phyloP scores from a whole-genome alignment of 1,140 invertebrate genomes.

The Macrobrachium nipponense region DNA sequence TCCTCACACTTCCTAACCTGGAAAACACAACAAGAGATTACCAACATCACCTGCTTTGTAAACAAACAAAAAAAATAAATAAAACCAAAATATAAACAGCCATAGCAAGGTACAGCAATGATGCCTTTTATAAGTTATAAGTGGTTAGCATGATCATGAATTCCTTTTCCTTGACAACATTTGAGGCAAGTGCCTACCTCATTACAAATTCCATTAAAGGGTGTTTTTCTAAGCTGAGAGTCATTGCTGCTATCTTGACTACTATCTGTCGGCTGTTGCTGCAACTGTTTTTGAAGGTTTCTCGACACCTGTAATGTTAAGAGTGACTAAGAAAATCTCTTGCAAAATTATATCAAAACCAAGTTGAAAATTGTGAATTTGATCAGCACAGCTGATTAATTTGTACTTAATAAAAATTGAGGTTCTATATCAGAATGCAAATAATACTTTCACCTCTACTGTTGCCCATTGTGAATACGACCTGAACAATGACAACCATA shows the following conservation, averaged over 20 bases:
- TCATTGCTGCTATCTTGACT: slow-evolving; percentile 73
- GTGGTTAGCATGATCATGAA: no score
- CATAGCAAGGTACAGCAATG: no score
- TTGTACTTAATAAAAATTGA: no score
- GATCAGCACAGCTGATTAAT: background rate
- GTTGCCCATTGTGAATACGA: background rate
- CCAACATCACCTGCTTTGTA: background rate
- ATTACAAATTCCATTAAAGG: slow-evolving; percentile 60
- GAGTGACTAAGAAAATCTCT: background rate
- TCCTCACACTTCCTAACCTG: slow-evolving; percentile 63
- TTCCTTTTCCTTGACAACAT: no score
- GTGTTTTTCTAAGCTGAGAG: slow-evolving; percentile 67
- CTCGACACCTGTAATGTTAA: slow-evolving; percentile 53
- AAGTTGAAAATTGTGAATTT: background rate
- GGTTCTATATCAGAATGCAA: no score
- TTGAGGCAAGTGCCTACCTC: slow-evolving; percentile 19
- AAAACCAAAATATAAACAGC: no score
- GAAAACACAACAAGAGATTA: slow-evolving; percentile 18
- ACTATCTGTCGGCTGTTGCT: slow-evolving; percentile 74
- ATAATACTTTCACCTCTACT: background rate
- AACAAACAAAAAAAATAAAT: background rate
- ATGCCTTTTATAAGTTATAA: no score
- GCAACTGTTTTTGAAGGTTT: slow-evolving; percentile 62
- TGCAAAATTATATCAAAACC: slow-evolving; percentile 8
- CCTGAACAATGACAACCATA: no score